A percentile compares a stretch with the other conserved stretches of the same genome.
Evolutionary conservation across 2,797 vertebrate species (phyloP).

Genomic region (Sylvilagus floridanus): DNA sequence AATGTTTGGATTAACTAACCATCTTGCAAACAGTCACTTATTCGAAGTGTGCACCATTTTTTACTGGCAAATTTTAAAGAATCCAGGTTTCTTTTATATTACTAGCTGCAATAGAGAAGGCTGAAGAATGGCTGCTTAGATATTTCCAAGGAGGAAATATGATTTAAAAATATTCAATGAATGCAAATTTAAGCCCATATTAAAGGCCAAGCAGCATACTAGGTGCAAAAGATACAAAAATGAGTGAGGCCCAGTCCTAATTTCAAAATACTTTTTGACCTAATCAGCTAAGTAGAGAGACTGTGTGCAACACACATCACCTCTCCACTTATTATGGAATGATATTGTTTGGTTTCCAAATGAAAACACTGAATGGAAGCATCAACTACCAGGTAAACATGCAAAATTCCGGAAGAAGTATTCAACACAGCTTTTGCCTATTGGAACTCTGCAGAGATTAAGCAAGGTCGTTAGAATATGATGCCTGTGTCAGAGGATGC

Average conservation of each 20-base stretch:
- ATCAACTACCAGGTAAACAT: background rate
- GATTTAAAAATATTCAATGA: constrained; percentile 33
- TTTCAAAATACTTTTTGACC: background rate
- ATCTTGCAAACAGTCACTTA: background rate
- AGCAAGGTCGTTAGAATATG: background rate
- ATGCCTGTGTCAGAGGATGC: background rate
- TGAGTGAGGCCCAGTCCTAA: background rate
- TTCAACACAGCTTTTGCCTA: background rate
- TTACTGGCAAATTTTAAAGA: background rate
- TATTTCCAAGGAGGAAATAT: background rate
- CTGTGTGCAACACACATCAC: background rate
- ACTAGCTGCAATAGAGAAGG: background rate
- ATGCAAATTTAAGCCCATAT: constrained; percentile 14
- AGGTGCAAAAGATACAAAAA: background rate
- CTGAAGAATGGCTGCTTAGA: background rate
- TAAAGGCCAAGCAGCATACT: background rate
- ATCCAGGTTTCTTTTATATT: background rate
- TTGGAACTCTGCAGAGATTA: background rate
- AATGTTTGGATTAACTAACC: background rate
- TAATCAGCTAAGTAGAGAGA: background rate
- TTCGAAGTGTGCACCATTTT: constrained; percentile 14
- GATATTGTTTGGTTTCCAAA: background rate
- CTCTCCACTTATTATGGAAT: background rate
- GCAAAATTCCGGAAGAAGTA: constrained; percentile 17
- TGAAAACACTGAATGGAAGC: background rate